Percentiles rank a stretch among this genome's conserved stretches.
These are phyloP conservation scores for Cyprinodon variegatus DNA, from an alignment of 2,113 vertebrate species.

Conservation along the genomic window DNA sequence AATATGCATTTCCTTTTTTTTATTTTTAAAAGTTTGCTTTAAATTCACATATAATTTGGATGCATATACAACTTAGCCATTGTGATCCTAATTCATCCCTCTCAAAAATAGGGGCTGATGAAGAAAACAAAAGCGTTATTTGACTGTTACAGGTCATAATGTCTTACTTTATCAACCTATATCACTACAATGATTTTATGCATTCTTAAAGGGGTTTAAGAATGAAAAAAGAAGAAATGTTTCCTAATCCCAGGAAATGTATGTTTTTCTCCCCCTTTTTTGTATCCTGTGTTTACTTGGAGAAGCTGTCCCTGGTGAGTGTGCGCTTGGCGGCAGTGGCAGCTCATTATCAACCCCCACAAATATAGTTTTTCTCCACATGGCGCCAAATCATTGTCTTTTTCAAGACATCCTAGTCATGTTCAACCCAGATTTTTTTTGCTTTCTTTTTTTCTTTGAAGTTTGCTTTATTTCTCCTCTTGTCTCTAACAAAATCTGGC, in stretches of 20 bases:
- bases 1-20: too few relatives aligned
- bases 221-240: not conserved
- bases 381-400: not conserved
- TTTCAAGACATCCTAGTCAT: not conserved
- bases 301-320: not conserved
- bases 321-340: not conserved
- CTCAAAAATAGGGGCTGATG: too few relatives aligned
- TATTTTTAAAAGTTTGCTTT: too few relatives aligned
- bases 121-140: not conserved
- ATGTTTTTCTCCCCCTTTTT: not conserved
- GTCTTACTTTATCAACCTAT: not conserved
- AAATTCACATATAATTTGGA: too few relatives aligned
- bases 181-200: not conserved
- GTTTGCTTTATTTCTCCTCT: not conserved
- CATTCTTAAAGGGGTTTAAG: not conserved
- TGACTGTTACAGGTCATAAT: not conserved
- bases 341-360: constrained; percentile 4
- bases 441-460: not conserved
- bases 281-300: not conserved
- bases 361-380: not conserved
- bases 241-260: not conserved
- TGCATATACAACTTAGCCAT: too few relatives aligned
- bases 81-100: too few relatives aligned
- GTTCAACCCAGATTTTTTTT: not conserved
- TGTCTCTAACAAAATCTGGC: not conserved